Evolutionary conservation across 2,888 invertebrate genomes (phyloP), one percentile per base, ranked within the genome.

Genomic region (Caenorhabditis virilis): DNA sequence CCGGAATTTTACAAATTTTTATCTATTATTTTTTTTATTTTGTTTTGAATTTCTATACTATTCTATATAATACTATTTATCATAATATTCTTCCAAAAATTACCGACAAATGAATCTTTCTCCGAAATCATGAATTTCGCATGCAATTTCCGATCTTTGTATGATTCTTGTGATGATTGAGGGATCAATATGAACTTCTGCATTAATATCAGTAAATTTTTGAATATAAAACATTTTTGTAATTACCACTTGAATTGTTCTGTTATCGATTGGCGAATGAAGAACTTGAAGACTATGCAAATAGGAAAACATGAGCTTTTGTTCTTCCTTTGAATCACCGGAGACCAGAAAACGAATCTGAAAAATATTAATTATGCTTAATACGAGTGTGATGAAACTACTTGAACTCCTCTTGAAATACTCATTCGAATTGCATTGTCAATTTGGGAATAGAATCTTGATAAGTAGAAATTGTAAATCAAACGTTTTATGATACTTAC

Each of bases 391-490:
- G 6, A 9, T 30, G 30, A 30, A 11, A 36, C 55, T 20, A 64
- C 56, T 22, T 45, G 42, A 35, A 65, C 47, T 48, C 65, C 65
- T 16, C 65, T 51, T 20, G 65, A 65, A 18, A 65, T 5, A 33
- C 55, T 56, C 65, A 65, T 65, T 27, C 65, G 51, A 25, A 65
- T 55, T 0, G 65, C 65, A 35, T 65, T 43, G 26, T 65, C 65
- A 27, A 65, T 59, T 52, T 55, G 65, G 13, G 59, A 60, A 51
- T 48, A 65, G 22, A 55, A 58, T 47, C 62, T 57, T 26, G 23
- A 63, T 26, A 41, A n/a, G n/a, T n/a, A n/a, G n/a, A n/a, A n/a
- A n/a, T n/a, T n/a, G n/a, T n/a, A n/a, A n/a, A n/a, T n/a, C n/a
- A n/a, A n/a, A n/a, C n/a, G n/a, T n/a, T n/a, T n/a, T n/a, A n/a